Evolutionary conservation across 2,888 invertebrate species (phyloP), one percentile per base, ranked within the genome.

Genomic region (Lamproptera curius): DNA sequence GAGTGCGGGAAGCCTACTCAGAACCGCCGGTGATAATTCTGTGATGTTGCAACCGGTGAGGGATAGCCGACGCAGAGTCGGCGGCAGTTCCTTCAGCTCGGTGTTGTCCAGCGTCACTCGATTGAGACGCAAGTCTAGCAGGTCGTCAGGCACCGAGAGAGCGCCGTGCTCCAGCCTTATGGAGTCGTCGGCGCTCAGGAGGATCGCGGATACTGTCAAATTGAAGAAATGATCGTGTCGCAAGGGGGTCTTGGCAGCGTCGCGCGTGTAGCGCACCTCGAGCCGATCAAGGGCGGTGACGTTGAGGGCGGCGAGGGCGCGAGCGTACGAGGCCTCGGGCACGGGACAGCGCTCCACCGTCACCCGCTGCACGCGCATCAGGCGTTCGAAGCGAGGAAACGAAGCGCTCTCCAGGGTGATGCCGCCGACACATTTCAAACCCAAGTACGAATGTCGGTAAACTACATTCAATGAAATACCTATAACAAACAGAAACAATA

Each of bases 161-260:
- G 52, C 40, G 44, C 35, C 46, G 15, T 17, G 35, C 20, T 15
- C 40, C 16, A 39, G 46, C 20, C 1, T 6, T 23, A 35, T 31
- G 35, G 40, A 34, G 45, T 26, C 46, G 47, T 56, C 48, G 52
- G 44, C 51, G 52, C 4, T 36, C 52, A 55, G 26, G 20, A 20
- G 23, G n/a, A 42, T 34, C 15, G 41, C 51, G 11, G 36, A 23
- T 36, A 47, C 37, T 10, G 11, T 8, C 14, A 42, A 31, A 9
- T 28, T 36, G 11, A 8, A 4, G 9, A 46, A 8, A 4, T 51
- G 23, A 46, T 33, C 33, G 88, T 42, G 89, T 90, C 65, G 95
- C 94, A 13, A 95, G 73, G 67, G 94, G 94, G 5, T 95, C 73
- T 61, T 85, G 80, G 0, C 95, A 73, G 66, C 94, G 94, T 4